These are phyloP conservation scores for Trididemnum miniatum DNA, from an alignment of 23 tunicate genomes.

Conservation along the genomic window DNA sequence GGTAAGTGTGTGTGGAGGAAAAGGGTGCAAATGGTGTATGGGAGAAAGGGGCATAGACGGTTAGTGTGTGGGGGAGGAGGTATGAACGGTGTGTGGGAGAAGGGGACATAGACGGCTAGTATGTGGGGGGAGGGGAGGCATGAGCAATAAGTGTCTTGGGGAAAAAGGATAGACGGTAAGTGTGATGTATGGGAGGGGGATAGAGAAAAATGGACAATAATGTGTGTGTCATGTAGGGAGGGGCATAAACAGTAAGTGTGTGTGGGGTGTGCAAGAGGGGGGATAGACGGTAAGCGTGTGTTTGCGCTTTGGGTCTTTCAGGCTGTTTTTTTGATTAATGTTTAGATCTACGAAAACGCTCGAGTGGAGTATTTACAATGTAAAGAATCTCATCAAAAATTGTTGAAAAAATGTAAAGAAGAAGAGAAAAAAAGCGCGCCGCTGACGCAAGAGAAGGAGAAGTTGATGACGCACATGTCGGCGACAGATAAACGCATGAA, in stretches of 20 bases:
- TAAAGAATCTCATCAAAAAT: slow-evolving; percentile 22
- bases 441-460: slow-evolving; percentile 5
- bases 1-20: too few relatives aligned
- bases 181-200: too few relatives aligned
- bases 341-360: slow-evolving; percentile 62
- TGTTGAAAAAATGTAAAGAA: slow-evolving; percentile 29
- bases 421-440: slow-evolving; percentile 25
- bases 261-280: slow-evolving; percentile 14
- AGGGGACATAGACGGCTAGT: too few relatives aligned
- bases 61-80: too few relatives aligned
- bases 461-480: neutral
- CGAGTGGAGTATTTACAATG: slow-evolving; percentile 32
- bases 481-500: slow-evolving; percentile 10
- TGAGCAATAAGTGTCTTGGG: too few relatives aligned
- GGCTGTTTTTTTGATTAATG: neutral
- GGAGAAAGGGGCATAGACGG: too few relatives aligned
- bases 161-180: too few relatives aligned
- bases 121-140: too few relatives aligned
- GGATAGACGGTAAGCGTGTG: slow-evolving; percentile 64
- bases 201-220: too few relatives aligned
- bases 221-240: too few relatives aligned
- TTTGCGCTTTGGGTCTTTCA: neutral
- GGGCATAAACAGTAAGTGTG: slow-evolving; percentile 66
- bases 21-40: too few relatives aligned
- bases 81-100: too few relatives aligned